Conservation (phyloP, 1,140 invertebrate genomes). For the Drosophila ironensis region DNA sequence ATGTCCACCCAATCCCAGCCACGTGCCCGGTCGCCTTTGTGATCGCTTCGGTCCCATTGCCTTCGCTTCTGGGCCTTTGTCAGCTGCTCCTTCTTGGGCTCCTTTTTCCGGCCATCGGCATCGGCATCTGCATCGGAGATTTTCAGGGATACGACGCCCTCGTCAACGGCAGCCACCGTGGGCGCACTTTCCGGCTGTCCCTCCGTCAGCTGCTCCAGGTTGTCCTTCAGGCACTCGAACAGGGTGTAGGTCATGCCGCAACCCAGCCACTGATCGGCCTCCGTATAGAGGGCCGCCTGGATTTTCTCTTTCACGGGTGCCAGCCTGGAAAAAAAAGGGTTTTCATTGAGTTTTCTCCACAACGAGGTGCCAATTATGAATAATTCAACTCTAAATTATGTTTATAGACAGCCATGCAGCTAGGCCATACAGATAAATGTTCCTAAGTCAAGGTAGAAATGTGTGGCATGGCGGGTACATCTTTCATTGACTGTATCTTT, state of each 20-base stretch:
- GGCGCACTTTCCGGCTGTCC: conserved; percentile 86
- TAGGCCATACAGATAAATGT: too few relatives aligned
- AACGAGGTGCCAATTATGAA: too few relatives aligned
- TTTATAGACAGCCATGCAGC: too few relatives aligned
- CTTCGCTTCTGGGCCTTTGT: conserved; percentile 96
- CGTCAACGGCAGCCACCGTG: conserved; percentile 38
- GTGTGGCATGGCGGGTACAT: too few relatives aligned
- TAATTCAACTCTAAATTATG: too few relatives aligned
- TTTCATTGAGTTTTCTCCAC: too few relatives aligned
- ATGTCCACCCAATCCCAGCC: conserved; percentile 98
- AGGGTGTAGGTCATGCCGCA: conserved; percentile 97
- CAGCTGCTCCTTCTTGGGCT: conserved; percentile 90
- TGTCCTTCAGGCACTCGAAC: conserved; percentile 95
- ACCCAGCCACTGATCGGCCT: conserved; percentile 91
- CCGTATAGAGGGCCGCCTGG: conserved; percentile 85
- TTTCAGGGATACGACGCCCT: conserved; percentile 63
- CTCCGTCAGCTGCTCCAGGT: conserved; percentile 87
- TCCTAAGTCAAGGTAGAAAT: too few relatives aligned
- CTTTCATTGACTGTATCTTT: too few relatives aligned
- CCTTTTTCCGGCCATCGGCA: conserved; percentile 83
- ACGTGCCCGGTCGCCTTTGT: conserved; percentile 91
- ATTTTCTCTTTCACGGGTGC: conserved; percentile 89
- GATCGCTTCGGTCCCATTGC: conserved; percentile 92
- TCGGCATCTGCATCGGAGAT: conserved; percentile 58
- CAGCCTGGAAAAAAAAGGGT: too few relatives aligned